These are phyloP conservation scores for Tenrec ecaudatus DNA, from an alignment of 2,113 vertebrate genomes.

Conservation along the genomic window DNA sequence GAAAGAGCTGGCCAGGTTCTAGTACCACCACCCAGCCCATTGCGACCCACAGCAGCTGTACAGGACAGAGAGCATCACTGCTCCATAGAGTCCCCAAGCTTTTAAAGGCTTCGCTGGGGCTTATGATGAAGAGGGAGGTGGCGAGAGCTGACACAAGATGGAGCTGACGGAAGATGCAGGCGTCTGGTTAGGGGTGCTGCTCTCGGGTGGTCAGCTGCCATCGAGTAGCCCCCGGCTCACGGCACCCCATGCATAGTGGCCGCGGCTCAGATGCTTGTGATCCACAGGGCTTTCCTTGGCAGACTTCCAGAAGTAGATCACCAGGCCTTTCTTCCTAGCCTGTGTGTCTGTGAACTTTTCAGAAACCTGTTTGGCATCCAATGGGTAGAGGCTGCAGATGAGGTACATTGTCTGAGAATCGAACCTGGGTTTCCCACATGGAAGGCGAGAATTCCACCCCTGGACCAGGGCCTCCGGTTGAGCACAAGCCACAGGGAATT, in stretches of 20 bases:
- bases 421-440: background rate
- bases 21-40: too few species aligned
- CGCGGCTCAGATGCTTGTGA: background rate
- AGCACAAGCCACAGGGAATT: background rate
- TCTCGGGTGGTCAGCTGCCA: background rate
- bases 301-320: background rate
- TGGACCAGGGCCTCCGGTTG: background rate
- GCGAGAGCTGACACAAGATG: background rate
- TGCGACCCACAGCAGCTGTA: too few species aligned
- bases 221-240: background rate
- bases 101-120: background rate
- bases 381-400: too few species aligned
- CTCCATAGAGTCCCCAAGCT: too few species aligned
- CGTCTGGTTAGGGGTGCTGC: too few species aligned
- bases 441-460: background rate
- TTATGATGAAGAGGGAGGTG: background rate
- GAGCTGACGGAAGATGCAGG: too few species aligned
- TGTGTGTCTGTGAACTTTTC: background rate
- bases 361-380: background rate
- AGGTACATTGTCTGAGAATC: background rate
- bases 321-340: too few species aligned
- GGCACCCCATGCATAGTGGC: background rate
- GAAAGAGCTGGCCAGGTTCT: background rate
- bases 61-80: too few species aligned
- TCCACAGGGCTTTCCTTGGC: background rate